phyloP scores from a whole-genome alignment of 2,113 vertebrate genomes.

The Atractosteus spatula region DNA sequence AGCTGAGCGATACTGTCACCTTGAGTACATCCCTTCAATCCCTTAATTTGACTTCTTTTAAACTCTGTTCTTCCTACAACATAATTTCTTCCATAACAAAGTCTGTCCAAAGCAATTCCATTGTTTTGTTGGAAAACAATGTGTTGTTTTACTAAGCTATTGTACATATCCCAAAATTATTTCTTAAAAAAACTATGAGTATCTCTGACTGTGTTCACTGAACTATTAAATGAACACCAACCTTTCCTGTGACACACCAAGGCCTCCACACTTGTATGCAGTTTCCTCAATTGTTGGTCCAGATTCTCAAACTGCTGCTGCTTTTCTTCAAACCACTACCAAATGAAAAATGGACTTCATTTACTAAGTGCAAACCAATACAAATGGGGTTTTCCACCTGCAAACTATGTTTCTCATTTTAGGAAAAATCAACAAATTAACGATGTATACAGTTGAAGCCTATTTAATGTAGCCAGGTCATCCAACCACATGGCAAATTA shows the following conservation, averaged over 20 bases:
- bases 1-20: too few species aligned
- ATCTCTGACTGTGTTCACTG: too few species aligned
- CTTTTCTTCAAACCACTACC: constrained; percentile 98
- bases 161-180: too few species aligned
- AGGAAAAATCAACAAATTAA: constrained; percentile 63
- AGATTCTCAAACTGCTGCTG: constrained; percentile 98
- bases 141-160: too few species aligned
- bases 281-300: constrained; percentile 92
- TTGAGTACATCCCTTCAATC: too few species aligned
- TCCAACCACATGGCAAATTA: constrained; percentile 72
- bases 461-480: constrained; percentile 57
- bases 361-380: constrained; percentile 51
- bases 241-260: constrained; percentile 96
- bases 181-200: too few species aligned
- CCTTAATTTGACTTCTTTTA: too few species aligned
- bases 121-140: too few species aligned
- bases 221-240: constrained; percentile 42
- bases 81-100: too few species aligned
- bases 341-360: constrained; percentile 58
- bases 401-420: constrained; percentile 51
- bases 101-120: too few species aligned
- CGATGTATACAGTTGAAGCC: constrained; percentile 52
- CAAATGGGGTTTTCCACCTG: constrained; percentile 25
- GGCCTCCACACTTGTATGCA: constrained; percentile 88
- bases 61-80: too few species aligned